Base-by-base conservation (phyloP, 2,113 vertebrate species). In the Calidris pygmaea region DNA sequence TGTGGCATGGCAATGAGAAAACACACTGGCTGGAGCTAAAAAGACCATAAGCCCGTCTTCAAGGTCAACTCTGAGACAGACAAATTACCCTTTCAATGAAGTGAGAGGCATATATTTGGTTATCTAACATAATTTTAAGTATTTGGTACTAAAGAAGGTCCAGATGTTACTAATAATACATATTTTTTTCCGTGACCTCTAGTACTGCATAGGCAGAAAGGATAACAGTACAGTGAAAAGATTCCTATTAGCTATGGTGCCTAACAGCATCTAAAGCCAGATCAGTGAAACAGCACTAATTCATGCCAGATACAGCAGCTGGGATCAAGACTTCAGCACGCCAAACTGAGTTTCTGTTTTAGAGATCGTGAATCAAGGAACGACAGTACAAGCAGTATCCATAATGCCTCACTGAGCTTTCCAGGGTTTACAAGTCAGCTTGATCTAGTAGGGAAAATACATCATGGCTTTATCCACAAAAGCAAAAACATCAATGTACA, bases 371-470 rank as follows among this genome's bases (percentile, higher is more conserved):
- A 87, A 59, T 94, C 48, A 43, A 78, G 58, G 72, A 81, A 81
- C 0, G 0, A 47, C 29, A 43, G 70, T 37, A 85, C 43, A 84
- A 73, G 65, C 29, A 87, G 37, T 22, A 45, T 34, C 56, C 0
- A 1, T 71, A 80, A 87, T 30, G 52, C 89, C 80, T 95, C 80
- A 56, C 80, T 72, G 84, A 85, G n/a, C 66, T 87, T 85, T 26
- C 91, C 53, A 65, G 68, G 45, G 9, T 75, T 84, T 86, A 81
- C 56, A 75, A 55, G n/a, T 39, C 12, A 12, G 32, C 48, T 89
- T 82, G 56, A 63, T 77, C 65, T 75, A 81, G 45, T 16, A 56
- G 24, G 45, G 32, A 74, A 93, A 84, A 89, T 19, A 52, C 29
- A 65, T 74, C 73, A 78, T 14, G 14, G 47, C 19, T 94, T 74